Percentiles rank a stretch among this genome's conserved stretches.
Evolutionary conservation across 2,797 vertebrate genomes (phyloP).

Genomic region (Fringilla coelebs): DNA sequence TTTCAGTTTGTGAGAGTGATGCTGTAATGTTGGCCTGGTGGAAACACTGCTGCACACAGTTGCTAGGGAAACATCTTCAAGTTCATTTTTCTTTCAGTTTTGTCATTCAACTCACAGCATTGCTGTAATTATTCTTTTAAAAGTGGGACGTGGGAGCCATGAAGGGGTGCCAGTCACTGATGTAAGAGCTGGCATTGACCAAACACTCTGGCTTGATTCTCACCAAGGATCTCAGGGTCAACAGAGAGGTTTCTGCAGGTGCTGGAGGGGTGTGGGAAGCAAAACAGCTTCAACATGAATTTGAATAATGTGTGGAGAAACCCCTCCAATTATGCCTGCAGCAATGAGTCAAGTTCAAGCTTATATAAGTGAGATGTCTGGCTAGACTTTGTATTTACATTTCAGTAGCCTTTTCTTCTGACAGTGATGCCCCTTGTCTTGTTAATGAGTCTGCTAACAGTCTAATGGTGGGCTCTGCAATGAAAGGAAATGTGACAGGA

Average conservation of each 20-base stretch:
- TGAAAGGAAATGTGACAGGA: not conserved
- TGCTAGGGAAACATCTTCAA: constrained; percentile 50
- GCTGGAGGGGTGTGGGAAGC: constrained; percentile 24
- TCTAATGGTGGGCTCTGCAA: not conserved
- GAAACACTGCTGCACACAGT: constrained; percentile 4
- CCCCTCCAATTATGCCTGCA: constrained; percentile 12
- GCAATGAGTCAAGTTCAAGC: constrained; percentile 6
- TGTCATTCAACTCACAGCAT: constrained; percentile 32
- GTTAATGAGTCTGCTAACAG: constrained; percentile 7
- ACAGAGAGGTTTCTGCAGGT: constrained; percentile 60
- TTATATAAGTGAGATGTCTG: constrained; percentile 4
- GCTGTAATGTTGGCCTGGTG: not conserved
- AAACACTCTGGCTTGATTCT: constrained; percentile 19
- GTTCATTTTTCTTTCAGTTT: constrained; percentile 41
- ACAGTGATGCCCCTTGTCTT: constrained; percentile 23
- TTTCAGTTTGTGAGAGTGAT: not conserved
- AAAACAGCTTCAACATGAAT: constrained; percentile 33
- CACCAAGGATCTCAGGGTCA: constrained; percentile 35
- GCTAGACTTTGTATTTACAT: constrained; percentile 29
- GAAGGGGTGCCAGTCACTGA: constrained; percentile 47
- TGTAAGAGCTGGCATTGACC: constrained; percentile 60
- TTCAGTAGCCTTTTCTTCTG: constrained; percentile 42
- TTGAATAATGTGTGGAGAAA: constrained; percentile 59
- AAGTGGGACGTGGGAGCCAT: not conserved
- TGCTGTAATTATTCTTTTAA: not conserved